These are phyloP conservation scores for Bostrychus sinensis DNA, from an alignment of 2,113 vertebrate genomes.

Conservation along the genomic window DNA sequence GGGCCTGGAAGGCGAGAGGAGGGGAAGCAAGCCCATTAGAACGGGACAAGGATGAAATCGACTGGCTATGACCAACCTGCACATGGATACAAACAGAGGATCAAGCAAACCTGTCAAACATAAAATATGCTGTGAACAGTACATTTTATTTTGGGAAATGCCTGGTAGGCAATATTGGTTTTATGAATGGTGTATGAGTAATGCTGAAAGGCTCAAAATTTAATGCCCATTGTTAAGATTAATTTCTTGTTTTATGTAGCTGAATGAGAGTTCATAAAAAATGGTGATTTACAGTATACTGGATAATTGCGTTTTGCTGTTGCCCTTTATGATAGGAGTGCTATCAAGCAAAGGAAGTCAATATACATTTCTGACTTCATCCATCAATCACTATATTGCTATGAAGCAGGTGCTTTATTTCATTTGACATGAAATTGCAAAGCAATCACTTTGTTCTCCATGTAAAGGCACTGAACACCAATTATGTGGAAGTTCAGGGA, in stretches of 20 bases:
- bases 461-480: not conserved
- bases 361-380: slow-evolving; percentile 18
- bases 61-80: slow-evolving; percentile 92
- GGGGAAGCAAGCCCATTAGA: slow-evolving; percentile 85
- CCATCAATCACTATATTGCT: slow-evolving; percentile 49
- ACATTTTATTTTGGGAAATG: slow-evolving; percentile 29
- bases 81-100: slow-evolving; percentile 53
- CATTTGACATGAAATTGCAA: slow-evolving; percentile 39
- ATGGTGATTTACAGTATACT: slow-evolving; percentile 39
- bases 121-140: slow-evolving; percentile 17
- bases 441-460: slow-evolving; percentile 47
- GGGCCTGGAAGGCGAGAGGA: slow-evolving; percentile 93
- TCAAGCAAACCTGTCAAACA: slow-evolving; percentile 27
- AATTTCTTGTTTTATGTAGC: slow-evolving; percentile 11
- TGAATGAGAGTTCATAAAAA: slow-evolving; percentile 10
- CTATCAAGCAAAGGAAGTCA: slow-evolving; percentile 16
- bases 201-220: not conserved
- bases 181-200: slow-evolving; percentile 3
- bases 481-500: not conserved
- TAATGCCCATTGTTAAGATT: not conserved
- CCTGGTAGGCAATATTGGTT: not conserved
- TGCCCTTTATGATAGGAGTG: slow-evolving; percentile 17
- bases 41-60: slow-evolving; percentile 89
- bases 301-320: slow-evolving; percentile 11
- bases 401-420: slow-evolving; percentile 24